Evolutionary conservation across 2,888 invertebrate genomes (phyloP).

Genomic region (Drosophila mimica): DNA sequence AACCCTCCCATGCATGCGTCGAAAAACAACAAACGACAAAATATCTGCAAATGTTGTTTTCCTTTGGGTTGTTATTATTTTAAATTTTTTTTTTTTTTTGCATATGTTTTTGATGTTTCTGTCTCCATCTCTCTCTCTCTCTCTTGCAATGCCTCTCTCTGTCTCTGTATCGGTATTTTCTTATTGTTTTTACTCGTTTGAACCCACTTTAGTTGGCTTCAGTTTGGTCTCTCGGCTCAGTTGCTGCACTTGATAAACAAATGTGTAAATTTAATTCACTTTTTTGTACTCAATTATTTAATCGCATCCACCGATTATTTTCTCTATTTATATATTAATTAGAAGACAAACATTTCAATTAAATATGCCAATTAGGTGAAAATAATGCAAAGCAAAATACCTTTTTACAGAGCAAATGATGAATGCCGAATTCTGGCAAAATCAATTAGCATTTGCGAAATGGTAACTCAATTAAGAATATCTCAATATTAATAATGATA

Average conservation of each 20-base stretch:
- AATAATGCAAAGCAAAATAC: background rate
- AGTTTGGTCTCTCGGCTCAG: conserved; percentile 15
- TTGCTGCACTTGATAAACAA: conserved; percentile 4
- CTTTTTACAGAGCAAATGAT: background rate
- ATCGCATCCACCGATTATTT: background rate
- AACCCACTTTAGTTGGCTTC: conserved; percentile 28
- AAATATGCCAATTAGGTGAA: background rate
- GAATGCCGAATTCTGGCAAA: background rate
- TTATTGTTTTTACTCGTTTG: conserved; percentile 38
- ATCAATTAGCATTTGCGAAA: background rate
- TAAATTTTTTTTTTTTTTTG: conserved; percentile 63
- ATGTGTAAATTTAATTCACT: conserved; percentile 5
- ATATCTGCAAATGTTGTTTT: conserved; percentile 81
- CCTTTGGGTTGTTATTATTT: conserved; percentile 82
- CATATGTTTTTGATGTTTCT: conserved; percentile 49
- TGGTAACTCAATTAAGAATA: background rate
- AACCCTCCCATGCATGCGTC: background rate
- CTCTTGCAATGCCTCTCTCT: background rate
- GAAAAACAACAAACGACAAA: conserved; percentile 40
- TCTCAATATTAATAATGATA: background rate
- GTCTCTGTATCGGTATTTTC: background rate
- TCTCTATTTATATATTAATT: conserved; percentile 8
- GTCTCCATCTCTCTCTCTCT: background rate
- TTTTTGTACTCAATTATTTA: conserved; percentile 5
- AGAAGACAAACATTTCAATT: background rate